These are phyloP conservation scores for Xanthorhoe spadicearia DNA, from an alignment of 2,888 invertebrate species.

Conservation along the genomic window DNA sequence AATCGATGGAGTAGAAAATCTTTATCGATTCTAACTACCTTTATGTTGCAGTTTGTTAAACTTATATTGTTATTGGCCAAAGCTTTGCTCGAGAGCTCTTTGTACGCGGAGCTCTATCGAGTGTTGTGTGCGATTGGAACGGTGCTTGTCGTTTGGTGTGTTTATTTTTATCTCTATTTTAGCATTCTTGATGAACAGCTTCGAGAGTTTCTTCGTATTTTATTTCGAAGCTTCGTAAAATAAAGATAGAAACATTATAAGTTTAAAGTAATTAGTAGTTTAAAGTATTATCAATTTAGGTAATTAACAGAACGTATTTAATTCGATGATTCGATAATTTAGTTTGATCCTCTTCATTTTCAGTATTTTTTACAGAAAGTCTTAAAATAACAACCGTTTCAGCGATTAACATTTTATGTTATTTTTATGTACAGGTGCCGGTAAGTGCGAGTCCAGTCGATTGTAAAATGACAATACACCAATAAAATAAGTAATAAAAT, in stretches of 20 bases:
- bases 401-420: too few relatives aligned
- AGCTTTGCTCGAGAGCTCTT: slow-evolving; percentile 44
- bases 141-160: slow-evolving; percentile 14
- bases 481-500: too few relatives aligned
- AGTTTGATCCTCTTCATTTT: too few relatives aligned
- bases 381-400: too few relatives aligned
- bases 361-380: too few relatives aligned
- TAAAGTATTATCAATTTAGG: not conserved
- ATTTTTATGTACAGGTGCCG: too few relatives aligned
- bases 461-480: not conserved
- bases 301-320: too few relatives aligned
- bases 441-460: too few relatives aligned
- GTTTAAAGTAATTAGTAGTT: too few relatives aligned
- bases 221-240: not conserved
- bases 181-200: not conserved
- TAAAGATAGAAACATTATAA: not conserved
- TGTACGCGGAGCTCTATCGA: slow-evolving; percentile 39
- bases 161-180: slow-evolving; percentile 3
- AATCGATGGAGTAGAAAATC: slow-evolving; percentile 69
- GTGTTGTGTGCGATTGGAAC: slow-evolving; percentile 29
- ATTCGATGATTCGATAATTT: too few relatives aligned
- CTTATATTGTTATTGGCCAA: slow-evolving; percentile 71
- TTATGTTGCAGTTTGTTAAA: slow-evolving; percentile 67
- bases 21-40: slow-evolving; percentile 71
- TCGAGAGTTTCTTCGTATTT: not conserved